Conservation (phyloP, 1,140 invertebrate genomes). For the Conus betulinus region DNA sequence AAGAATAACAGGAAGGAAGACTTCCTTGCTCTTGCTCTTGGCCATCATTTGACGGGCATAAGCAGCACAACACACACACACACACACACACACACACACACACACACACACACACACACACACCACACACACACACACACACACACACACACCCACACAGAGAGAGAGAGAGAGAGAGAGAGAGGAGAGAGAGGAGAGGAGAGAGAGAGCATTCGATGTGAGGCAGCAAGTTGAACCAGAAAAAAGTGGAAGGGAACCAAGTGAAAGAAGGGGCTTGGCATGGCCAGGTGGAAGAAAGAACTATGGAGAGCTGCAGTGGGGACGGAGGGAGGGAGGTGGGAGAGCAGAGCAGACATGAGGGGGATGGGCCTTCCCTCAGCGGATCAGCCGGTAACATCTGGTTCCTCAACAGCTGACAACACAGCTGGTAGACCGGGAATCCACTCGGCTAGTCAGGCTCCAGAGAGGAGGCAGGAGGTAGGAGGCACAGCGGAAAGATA, state of each 20-base stretch:
- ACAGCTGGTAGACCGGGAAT: background rate
- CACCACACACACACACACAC: too few species aligned
- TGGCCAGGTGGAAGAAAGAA: background rate
- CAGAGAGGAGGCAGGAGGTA: background rate
- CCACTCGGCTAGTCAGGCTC: background rate
- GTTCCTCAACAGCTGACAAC: conserved; percentile 2
- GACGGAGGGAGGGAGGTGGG: background rate
- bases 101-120: too few species aligned
- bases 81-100: too few species aligned
- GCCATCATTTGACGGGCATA: too few species aligned
- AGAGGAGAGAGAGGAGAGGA: background rate
- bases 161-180: conserved; percentile 9
- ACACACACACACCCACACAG: too few species aligned
- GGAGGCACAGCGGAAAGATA: too few species aligned
- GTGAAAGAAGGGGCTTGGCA: background rate
- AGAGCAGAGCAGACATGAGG: background rate
- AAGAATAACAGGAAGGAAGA: too few species aligned
- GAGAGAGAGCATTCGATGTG: background rate
- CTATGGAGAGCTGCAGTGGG: background rate
- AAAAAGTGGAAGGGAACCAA: too few species aligned
- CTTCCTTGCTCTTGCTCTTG: too few species aligned
- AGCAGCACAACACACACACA: too few species aligned
- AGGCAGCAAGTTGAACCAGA: too few species aligned
- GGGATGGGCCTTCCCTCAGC: background rate
- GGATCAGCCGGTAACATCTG: background rate